A percentile compares a stretch with the other conserved stretches of the same genome.
phyloP scores from a whole-genome alignment of 2,888 invertebrate genomes.

The Phoenoteleia sp. region DNA sequence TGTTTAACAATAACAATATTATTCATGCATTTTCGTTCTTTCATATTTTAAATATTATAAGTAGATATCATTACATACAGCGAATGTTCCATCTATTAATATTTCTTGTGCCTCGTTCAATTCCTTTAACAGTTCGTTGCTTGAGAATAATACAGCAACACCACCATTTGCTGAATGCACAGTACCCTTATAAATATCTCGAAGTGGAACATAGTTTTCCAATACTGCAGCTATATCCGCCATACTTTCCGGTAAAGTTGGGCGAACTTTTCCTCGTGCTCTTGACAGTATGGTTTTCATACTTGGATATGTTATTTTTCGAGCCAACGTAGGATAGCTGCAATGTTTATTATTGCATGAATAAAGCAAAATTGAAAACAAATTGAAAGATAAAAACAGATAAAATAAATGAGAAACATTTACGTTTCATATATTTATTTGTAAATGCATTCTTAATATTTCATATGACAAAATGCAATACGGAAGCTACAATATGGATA shows the following conservation, averaged over 20 bases:
- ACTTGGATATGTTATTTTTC: not conserved
- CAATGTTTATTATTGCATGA: not conserved
- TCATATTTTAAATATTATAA: too few species aligned
- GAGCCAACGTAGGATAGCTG: not conserved
- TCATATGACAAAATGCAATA: too few species aligned
- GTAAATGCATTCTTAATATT: too few species aligned
- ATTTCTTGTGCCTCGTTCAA: slow-evolving; percentile 24
- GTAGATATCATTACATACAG: slow-evolving; percentile 34
- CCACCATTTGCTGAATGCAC: slow-evolving; percentile 35
- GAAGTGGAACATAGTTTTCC: not conserved
- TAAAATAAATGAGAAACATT: too few species aligned
- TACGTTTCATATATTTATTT: too few species aligned
- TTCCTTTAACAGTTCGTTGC: slow-evolving; percentile 17
- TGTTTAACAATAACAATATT: too few species aligned
- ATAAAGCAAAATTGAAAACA: too few species aligned
- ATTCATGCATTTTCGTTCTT: too few species aligned
- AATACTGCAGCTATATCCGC: not conserved
- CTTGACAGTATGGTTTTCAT: not conserved
- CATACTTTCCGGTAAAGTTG: not conserved
- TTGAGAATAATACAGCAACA: slow-evolving; percentile 52
- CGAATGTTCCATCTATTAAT: slow-evolving; percentile 63
- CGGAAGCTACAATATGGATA: too few species aligned
- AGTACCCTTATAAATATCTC: slow-evolving; percentile 45
- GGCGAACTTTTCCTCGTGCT: not conserved
- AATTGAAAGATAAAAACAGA: too few species aligned